phyloP scores from a whole-genome alignment of 2,888 invertebrate genomes.

The Nemurella pictetii region DNA sequence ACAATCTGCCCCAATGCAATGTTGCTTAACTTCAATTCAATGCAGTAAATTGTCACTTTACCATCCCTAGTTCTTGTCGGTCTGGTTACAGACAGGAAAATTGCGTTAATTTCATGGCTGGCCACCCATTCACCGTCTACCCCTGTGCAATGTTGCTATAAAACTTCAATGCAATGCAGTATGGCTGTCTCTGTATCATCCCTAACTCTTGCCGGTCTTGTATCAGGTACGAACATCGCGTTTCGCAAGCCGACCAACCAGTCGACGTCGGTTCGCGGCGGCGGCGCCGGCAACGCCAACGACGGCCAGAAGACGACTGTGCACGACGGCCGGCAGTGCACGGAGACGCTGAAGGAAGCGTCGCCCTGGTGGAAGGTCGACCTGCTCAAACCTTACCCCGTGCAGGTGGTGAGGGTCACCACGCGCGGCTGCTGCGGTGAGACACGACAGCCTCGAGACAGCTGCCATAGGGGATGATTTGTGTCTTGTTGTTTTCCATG shows the following conservation, averaged over 20 bases:
- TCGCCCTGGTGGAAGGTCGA: slow-evolving; percentile 95
- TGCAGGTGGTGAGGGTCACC: slow-evolving; percentile 83
- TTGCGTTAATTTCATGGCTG: no score
- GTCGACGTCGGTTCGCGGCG: slow-evolving; percentile 85
- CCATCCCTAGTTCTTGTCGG: no score
- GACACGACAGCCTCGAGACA: slow-evolving; percentile 44
- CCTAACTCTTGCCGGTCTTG: no score
- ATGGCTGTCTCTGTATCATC: no score
- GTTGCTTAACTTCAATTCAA: no score
- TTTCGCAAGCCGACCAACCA: slow-evolving; percentile 87
- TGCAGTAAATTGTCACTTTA: no score
- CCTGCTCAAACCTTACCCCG: slow-evolving; percentile 78
- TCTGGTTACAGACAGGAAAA: no score
- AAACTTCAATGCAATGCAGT: no score
- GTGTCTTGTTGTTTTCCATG: no score
- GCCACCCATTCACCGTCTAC: no score
- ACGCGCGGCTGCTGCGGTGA: slow-evolving; percentile 79
- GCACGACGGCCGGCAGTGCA: slow-evolving; percentile 85
- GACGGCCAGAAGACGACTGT: slow-evolving; percentile 83
- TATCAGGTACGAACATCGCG: slow-evolving; percentile 78
- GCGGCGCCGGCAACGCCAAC: slow-evolving; percentile 80
- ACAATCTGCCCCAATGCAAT: no score
- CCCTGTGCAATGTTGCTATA: no score
- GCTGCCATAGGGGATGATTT: background rate
- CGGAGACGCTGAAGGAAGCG: slow-evolving; percentile 85